phyloP scores from a whole-genome alignment of 1,140 invertebrate genomes.

The Glossosoma conforme region DNA sequence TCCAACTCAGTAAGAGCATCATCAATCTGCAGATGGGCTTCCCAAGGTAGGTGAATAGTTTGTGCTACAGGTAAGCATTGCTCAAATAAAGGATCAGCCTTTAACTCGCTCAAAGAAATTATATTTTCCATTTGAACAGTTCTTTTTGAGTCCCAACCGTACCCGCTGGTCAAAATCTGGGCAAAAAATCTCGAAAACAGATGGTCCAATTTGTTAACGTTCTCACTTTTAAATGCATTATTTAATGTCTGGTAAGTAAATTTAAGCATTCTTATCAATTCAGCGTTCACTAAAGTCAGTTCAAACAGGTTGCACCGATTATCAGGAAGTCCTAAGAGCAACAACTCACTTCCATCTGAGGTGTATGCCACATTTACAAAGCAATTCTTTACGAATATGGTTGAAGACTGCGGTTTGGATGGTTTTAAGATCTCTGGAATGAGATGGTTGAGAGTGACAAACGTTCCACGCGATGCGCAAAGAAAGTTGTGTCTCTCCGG shows the following conservation, averaged over 20 bases:
- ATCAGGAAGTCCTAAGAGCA: conserved; percentile 48
- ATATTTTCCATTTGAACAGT: conserved; percentile 24
- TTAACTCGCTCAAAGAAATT: conserved; percentile 35
- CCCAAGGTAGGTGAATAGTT: conserved; percentile 62
- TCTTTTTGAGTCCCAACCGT: conserved; percentile 26
- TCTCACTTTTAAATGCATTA: conserved; percentile 45
- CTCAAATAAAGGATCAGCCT: conserved; percentile 23
- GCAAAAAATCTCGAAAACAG: conserved; percentile 53
- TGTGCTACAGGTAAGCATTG: conserved; percentile 45
- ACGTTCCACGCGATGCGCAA: conserved; percentile 58
- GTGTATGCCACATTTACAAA: conserved; percentile 56
- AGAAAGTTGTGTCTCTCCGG: conserved; percentile 56
- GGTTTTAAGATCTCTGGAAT: conserved; percentile 55
- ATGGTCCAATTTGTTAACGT: conserved; percentile 48
- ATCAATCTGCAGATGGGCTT: conserved; percentile 71
- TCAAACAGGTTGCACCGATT: conserved; percentile 47
- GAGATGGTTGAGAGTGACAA: conserved; percentile 64
- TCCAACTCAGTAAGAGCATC: conserved; percentile 75
- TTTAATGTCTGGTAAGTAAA: conserved; percentile 51
- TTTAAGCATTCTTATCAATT: conserved; percentile 48
- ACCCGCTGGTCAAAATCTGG: conserved; percentile 39
- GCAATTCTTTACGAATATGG: conserved; percentile 49
- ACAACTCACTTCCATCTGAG: conserved; percentile 49
- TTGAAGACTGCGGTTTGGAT: conserved; percentile 52
- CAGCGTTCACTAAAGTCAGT: conserved; percentile 42